These are phyloP conservation scores for Doryteuthis pealeii DNA, from an alignment of 1,140 invertebrate genomes.

Conservation along the genomic window DNA sequence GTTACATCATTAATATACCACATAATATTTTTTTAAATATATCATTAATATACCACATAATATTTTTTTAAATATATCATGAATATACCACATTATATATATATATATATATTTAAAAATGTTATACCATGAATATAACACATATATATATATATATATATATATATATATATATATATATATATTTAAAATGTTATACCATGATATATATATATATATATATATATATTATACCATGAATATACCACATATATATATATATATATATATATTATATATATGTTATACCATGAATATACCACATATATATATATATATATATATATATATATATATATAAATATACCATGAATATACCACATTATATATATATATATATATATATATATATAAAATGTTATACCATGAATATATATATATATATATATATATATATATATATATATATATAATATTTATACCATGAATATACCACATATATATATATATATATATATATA, in stretches of 20 bases:
- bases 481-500: too few relatives aligned
- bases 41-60: too few relatives aligned
- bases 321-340: background rate
- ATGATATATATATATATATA: background rate
- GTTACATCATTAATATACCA: too few relatives aligned
- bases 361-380: too few relatives aligned
- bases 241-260: background rate
- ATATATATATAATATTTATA: background rate
- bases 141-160: background rate
- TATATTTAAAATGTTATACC: background rate
- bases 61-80: too few relatives aligned
- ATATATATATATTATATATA: background rate
- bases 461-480: too few relatives aligned
- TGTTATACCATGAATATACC: background rate
- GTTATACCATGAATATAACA: background rate
- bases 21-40: too few relatives aligned
- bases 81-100: background rate
- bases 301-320: background rate
- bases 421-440: background rate
- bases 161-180: background rate
- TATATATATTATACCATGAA: constrained; percentile 4
- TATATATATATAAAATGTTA: too few relatives aligned
- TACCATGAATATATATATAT: too few relatives aligned
- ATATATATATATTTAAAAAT: background rate
- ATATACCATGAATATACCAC: too few relatives aligned